Evolutionary conservation across 1,140 invertebrate genomes (phyloP).

Genomic region (Listronotus bonariensis): DNA sequence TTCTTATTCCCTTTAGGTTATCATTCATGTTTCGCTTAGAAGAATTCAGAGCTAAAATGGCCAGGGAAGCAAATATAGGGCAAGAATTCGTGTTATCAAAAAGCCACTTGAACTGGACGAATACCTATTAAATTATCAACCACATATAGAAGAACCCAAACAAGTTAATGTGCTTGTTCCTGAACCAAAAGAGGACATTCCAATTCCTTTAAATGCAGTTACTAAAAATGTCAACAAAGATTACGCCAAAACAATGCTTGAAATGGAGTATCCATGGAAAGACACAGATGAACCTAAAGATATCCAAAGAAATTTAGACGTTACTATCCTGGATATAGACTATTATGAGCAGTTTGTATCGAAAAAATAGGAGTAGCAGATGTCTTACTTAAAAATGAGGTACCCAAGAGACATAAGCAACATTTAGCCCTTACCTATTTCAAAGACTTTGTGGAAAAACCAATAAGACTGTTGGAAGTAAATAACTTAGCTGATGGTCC

Average conservation of each 20-base stretch:
- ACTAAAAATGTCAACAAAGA: constrained; percentile 40
- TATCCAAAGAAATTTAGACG: constrained; percentile 63
- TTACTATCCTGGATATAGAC: constrained; percentile 69
- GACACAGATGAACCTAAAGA: constrained; percentile 68
- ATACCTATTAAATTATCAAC: constrained; percentile 40
- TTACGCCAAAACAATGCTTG: constrained; percentile 43
- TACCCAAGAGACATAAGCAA: constrained; percentile 22
- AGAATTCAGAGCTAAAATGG: constrained; percentile 71
- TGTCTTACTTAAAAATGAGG: constrained; percentile 30
- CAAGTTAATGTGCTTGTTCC: constrained; percentile 13
- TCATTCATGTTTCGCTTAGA: constrained; percentile 80
- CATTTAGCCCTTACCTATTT: constrained; percentile 45
- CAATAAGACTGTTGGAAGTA: constrained; percentile 39
- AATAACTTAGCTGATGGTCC: constrained; percentile 18
- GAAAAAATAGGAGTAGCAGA: constrained; percentile 20
- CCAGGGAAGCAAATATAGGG: constrained; percentile 31
- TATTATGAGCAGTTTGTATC: constrained; percentile 68
- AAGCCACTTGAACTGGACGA: constrained; percentile 49
- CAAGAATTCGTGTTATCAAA: constrained; percentile 1
- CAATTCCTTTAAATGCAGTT: not conserved
- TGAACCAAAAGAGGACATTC: constrained; percentile 17
- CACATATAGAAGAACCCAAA: constrained; percentile 25
- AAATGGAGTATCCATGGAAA: constrained; percentile 58
- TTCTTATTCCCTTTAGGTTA: constrained; percentile 58
- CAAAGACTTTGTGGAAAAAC: constrained; percentile 41